phyloP scores from a whole-genome alignment of 2,113 vertebrate species.

The Nothocercus nigrocapillus region DNA sequence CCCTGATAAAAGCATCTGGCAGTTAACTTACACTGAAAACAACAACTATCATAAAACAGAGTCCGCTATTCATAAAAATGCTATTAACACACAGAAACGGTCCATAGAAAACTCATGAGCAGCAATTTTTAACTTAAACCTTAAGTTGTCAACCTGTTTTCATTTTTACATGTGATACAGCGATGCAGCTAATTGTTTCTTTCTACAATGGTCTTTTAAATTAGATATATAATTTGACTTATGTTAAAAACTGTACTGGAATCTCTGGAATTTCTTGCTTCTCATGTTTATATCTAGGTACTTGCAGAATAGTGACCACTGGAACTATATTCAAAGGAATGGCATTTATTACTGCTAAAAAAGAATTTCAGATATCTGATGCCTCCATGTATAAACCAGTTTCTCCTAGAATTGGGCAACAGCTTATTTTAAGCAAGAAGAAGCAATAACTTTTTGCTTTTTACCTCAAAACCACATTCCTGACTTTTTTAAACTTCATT shows the following conservation, averaged over 20 bases:
- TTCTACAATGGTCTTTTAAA: constrained; percentile 16
- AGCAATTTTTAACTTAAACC: neutral
- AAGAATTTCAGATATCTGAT: constrained; percentile 40
- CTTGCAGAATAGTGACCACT: neutral
- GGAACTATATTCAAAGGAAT: constrained; percentile 30
- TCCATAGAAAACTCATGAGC: neutral
- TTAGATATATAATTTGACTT: neutral
- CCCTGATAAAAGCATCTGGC: neutral
- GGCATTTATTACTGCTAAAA: neutral
- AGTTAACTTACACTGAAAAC: constrained; percentile 32
- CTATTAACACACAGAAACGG: neutral
- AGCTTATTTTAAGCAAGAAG: neutral
- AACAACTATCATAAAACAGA: neutral
- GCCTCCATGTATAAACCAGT: neutral
- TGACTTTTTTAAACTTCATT: neutral
- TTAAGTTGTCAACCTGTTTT: neutral
- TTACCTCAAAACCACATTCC: neutral
- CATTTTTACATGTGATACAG: neutral
- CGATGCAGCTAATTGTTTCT: neutral
- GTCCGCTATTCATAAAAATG: neutral
- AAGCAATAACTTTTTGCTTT: neutral
- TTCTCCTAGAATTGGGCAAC: neutral
- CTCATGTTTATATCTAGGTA: neutral
- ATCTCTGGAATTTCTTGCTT: constrained; percentile 26
- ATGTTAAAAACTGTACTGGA: neutral